These are phyloP conservation scores for Orycteropus afer DNA, from an alignment of 2,113 vertebrate species.

Conservation along the genomic window DNA sequence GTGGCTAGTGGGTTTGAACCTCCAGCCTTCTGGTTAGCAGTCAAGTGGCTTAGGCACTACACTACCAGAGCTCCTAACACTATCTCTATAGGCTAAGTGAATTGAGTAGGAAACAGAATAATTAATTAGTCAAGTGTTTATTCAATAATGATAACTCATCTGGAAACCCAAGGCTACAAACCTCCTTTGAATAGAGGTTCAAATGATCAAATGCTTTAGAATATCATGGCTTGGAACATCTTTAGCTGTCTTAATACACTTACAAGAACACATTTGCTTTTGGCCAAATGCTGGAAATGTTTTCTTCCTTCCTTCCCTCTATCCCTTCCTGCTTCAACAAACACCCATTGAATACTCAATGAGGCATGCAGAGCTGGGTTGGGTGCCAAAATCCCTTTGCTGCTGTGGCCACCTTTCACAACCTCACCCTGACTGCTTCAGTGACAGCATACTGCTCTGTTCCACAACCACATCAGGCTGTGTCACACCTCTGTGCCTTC, in stretches of 20 bases:
- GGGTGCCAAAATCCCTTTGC: background rate
- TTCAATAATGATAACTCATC: background rate
- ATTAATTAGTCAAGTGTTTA: background rate
- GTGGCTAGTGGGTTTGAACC: no score
- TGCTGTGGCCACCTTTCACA: background rate
- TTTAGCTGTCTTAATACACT: background rate
- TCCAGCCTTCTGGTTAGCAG: no score
- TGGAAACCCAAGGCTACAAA: background rate
- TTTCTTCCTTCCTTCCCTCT: background rate
- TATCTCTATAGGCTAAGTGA: background rate
- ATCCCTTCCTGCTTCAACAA: slow-evolving; percentile 13
- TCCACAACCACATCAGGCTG: background rate
- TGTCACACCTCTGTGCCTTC: background rate
- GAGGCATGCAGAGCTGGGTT: background rate
- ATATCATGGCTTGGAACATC: background rate
- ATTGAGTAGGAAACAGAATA: background rate
- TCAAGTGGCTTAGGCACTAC: no score
- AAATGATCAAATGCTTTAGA: background rate
- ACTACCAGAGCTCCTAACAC: no score
- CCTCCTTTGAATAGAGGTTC: background rate
- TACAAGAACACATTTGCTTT: background rate
- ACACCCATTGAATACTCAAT: background rate
- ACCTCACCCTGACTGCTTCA: background rate
- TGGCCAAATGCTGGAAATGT: slow-evolving; percentile 30
- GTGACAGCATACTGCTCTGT: background rate